Evolutionary conservation across 2,888 invertebrate species (phyloP), one percentile per base, ranked within the genome.

Genomic region (Luffia ferchaultella): DNA sequence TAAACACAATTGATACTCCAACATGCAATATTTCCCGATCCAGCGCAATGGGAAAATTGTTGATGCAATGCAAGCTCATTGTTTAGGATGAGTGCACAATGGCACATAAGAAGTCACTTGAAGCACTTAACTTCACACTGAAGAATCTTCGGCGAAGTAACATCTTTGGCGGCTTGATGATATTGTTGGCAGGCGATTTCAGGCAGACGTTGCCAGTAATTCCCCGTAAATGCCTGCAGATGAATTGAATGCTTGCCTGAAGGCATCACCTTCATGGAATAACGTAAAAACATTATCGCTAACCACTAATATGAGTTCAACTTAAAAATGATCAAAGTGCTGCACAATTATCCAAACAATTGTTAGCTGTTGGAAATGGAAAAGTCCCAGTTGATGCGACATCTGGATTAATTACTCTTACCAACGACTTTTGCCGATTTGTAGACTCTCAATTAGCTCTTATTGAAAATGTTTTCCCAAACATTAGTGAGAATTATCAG

Each of bases 31-130:
- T 60, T 16, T 57, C 45, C 53, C 52, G 54, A 48, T 46, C 55
- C 30, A 20, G 20, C 18, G 49, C 49, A 49, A 43, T 49, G 42
- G 42, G n/a, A 2, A 43, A 49, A 16, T 42, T 49, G 18, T 18
- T 42, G 18, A 46, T 57, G 18, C 18, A 16, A 40, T 48, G 40
- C 40, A 41, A 40, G 18, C 12, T 30, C 5, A 58, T 57, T 46
- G 52, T 58, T 54, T 58, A 58, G 57, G 57, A 58, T 54, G 58
- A 59, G 50, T 57, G 58, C 57, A 58, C 58, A 48, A 58, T 56
- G 57, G 55, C 57, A 44, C 54, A 57, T 50, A 57, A 54, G 42
- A 49, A 48, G 46, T 20, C 59, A 59, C 20, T 56, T 19, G 53
- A 53, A 45, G 55, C 53, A 41, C 45, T 56, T 15, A 42, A 54